These are phyloP conservation scores for Drosophila neotestacea DNA, from an alignment of 2,888 invertebrate genomes.

Conservation along the genomic window DNA sequence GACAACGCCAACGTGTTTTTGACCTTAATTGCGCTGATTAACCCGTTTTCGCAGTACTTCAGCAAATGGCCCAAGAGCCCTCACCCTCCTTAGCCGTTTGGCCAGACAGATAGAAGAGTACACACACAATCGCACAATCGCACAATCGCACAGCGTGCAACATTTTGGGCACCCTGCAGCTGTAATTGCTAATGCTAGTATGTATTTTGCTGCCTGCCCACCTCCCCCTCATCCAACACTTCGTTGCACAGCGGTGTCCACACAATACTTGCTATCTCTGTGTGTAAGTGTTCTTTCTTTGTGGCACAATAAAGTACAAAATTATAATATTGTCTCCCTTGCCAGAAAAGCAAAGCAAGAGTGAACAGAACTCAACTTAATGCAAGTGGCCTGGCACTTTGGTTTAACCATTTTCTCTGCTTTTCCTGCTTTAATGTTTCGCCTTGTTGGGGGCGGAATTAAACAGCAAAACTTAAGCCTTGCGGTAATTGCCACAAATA, in stretches of 20 bases:
- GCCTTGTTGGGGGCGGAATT: background rate
- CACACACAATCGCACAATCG: constrained; percentile 10
- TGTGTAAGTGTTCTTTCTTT: constrained; percentile 9
- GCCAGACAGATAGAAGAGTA: constrained; percentile 36
- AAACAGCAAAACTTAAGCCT: constrained; percentile 21
- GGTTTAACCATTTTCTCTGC: background rate
- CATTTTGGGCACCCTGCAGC: constrained; percentile 43
- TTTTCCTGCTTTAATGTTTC: constrained; percentile 4
- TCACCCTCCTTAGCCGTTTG: constrained; percentile 12
- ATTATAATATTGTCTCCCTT: constrained; percentile 23
- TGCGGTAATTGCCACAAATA: constrained; percentile 26
- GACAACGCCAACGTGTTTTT: constrained; percentile 70
- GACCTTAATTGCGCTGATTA: constrained; percentile 79
- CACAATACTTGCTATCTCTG: constrained; percentile 6
- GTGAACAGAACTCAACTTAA: constrained; percentile 5
- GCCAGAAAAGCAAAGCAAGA: background rate
- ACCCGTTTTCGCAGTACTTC: constrained; percentile 73
- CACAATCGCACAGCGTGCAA: constrained; percentile 41
- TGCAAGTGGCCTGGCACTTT: constrained; percentile 10
- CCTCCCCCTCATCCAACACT: background rate
- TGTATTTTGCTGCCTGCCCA: background rate
- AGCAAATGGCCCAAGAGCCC: constrained; percentile 29
- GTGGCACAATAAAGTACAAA: constrained; percentile 8
- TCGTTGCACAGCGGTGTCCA: constrained; percentile 26
- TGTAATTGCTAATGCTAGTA: constrained; percentile 21